Conservation (phyloP, 2,113 vertebrate species). For the Ictidomys tridecemlineatus region DNA sequence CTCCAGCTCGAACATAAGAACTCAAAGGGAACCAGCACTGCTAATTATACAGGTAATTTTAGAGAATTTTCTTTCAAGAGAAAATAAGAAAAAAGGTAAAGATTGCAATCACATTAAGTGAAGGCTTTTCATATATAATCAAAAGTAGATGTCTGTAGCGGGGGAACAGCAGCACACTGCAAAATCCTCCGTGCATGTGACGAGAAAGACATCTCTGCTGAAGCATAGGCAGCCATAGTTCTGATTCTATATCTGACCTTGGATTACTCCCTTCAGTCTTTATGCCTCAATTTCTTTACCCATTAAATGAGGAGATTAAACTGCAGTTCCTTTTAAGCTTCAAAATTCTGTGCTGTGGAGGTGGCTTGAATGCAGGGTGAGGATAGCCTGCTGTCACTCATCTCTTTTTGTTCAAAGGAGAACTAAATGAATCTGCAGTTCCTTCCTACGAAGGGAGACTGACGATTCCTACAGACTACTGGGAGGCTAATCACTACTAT, state of each 20-base stretch:
- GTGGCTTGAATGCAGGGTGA: neutral
- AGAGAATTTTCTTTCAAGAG: neutral
- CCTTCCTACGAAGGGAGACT: slow-evolving; percentile 7
- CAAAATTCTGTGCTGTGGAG: neutral
- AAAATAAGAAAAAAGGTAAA: neutral
- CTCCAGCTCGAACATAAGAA: neutral
- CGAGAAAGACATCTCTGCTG: neutral
- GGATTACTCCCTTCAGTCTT: neutral
- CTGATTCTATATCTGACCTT: neutral
- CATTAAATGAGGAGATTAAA: neutral
- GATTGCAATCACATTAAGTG: slow-evolving; percentile 16
- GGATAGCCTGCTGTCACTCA: neutral
- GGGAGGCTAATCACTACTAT: neutral
- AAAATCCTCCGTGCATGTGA: neutral
- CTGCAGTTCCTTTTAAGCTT: neutral
- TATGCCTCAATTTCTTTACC: neutral
- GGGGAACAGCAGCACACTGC: neutral
- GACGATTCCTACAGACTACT: neutral
- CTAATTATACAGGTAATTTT: slow-evolving; percentile 36
- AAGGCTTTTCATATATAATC: neutral
- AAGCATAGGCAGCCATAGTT: neutral
- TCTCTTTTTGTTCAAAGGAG: neutral
- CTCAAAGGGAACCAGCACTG: neutral
- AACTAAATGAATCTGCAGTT: neutral
- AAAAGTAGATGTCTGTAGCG: neutral